phyloP scores from a whole-genome alignment of 2,888 invertebrate species.

The Coelogynopora nodosa region DNA sequence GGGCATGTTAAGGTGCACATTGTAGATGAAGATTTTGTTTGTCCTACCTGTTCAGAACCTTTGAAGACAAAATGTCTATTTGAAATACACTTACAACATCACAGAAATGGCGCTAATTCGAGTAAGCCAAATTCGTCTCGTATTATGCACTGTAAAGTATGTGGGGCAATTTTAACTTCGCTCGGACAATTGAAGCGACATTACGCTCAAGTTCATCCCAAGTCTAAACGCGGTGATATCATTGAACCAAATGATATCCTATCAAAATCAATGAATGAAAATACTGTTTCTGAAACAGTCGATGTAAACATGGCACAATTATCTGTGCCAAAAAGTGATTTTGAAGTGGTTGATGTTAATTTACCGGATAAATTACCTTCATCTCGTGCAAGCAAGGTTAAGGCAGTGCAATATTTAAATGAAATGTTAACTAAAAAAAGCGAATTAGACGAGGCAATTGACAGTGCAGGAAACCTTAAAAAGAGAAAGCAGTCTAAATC shows the following conservation, averaged over 20 bases:
- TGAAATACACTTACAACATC: conserved; percentile 8
- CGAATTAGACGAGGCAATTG: neutral
- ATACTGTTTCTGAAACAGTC: too few relatives aligned
- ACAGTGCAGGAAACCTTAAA: neutral
- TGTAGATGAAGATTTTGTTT: conserved; percentile 39
- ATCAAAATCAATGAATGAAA: too few relatives aligned
- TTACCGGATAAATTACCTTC: neutral
- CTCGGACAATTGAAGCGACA: neutral
- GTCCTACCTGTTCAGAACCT: conserved; percentile 9
- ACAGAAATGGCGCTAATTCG: neutral
- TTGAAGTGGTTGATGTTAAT: too few relatives aligned
- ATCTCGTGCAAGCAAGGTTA: conserved; percentile 5
- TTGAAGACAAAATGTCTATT: conserved; percentile 37
- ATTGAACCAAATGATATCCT: too few relatives aligned
- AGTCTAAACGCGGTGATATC: too few relatives aligned
- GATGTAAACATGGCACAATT: neutral
- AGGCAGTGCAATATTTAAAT: neutral
- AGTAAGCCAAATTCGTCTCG: neutral
- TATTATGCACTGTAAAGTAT: neutral
- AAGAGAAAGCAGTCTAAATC: neutral
- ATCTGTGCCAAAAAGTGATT: neutral
- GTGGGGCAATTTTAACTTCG: neutral
- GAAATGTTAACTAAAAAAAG: neutral
- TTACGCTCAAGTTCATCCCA: neutral
- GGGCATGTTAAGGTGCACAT: neutral